phyloP scores from a whole-genome alignment of 2,113 vertebrate species.

The Trogon surrucura region DNA sequence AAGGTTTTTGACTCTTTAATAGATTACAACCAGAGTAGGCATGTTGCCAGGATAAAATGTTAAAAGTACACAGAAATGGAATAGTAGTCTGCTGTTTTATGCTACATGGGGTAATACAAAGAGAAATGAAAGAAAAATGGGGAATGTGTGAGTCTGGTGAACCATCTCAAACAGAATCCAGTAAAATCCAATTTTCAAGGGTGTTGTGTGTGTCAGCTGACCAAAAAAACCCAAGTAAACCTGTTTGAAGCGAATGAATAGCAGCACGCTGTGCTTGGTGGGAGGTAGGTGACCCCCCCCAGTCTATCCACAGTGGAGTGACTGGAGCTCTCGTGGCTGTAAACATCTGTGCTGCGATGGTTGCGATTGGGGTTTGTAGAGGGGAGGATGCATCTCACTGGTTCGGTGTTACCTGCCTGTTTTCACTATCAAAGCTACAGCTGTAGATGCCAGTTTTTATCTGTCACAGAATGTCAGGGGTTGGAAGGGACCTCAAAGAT shows the following conservation, averaged over 20 bases:
- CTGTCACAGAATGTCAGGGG: no score
- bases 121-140: neutral
- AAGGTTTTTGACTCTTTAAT: neutral
- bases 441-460: neutral
- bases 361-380: neutral
- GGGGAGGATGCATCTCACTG: neutral
- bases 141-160: neutral
- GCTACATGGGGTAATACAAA: constrained; percentile 23
- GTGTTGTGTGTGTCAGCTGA: neutral
- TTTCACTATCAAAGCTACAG: neutral
- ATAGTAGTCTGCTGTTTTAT: constrained; percentile 30
- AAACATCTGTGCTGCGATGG: accelerated
- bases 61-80: constrained; percentile 22
- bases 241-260: neutral
- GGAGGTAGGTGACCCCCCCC: neutral
- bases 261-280: neutral
- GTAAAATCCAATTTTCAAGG: neutral
- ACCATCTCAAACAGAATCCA: neutral
- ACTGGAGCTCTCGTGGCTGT: neutral
- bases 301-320: accelerated
- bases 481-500: no score
- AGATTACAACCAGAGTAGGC: neutral
- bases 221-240: neutral
- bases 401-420: neutral
- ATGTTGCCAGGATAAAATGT: neutral